Conservation (phyloP, 2,888 invertebrate genomes). For the Pheosia tremula region DNA sequence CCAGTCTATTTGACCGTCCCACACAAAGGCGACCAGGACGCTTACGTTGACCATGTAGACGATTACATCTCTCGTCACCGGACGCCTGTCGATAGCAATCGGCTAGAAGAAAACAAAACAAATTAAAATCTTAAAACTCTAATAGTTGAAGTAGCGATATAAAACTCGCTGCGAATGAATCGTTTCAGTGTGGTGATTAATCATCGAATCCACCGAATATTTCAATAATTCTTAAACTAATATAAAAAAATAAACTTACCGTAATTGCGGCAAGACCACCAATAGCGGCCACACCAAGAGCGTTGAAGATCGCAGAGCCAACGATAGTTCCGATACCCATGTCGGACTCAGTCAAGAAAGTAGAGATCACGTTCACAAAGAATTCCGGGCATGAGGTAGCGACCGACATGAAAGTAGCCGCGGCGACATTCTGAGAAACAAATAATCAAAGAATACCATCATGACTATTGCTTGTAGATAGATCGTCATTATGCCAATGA, state of each 20-base stretch:
- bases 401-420: conserved; percentile 98
- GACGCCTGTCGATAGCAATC: conserved; percentile 91
- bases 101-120: conserved; percentile 79
- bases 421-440: conserved; percentile 92
- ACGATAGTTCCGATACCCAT: conserved; percentile 95
- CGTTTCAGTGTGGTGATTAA: too few species aligned
- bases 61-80: conserved; percentile 91
- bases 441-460: not conserved
- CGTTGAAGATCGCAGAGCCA: conserved; percentile 94
- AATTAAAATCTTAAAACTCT: conserved; percentile 1
- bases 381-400: conserved; percentile 98
- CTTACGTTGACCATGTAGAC: conserved; percentile 91
- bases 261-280: conserved; percentile 89
- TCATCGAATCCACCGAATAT: too few species aligned
- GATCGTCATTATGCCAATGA: too few species aligned
- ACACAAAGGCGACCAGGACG: conserved; percentile 88
- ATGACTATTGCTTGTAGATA: too few species aligned
- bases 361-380: conserved; percentile 95
- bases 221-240: too few species aligned
- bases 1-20: conserved; percentile 92
- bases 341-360: conserved; percentile 92
- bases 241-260: conserved; percentile 67
- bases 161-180: too few species aligned
- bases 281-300: conserved; percentile 92
- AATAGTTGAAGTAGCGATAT: not conserved